Percentiles rank a stretch among this genome's conserved stretches.
Evolutionary conservation across 2,888 invertebrate genomes (phyloP).

Genomic region (Phortica okadai): DNA sequence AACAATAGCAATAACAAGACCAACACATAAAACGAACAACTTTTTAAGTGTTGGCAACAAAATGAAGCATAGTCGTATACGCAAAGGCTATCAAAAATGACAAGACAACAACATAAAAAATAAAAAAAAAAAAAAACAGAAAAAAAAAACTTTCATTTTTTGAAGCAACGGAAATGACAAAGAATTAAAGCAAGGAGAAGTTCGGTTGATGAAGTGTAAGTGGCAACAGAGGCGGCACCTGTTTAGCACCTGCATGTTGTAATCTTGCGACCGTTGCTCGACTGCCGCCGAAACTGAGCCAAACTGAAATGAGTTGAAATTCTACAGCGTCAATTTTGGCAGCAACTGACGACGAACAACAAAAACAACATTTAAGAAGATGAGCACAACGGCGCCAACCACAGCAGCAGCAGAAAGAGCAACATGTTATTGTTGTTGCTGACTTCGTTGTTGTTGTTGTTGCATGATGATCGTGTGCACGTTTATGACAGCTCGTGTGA

Average conservation of each 20-base stretch:
- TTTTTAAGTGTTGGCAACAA: conserved; percentile 56
- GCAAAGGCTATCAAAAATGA: no score
- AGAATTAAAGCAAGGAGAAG: conserved; percentile 1
- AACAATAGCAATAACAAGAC: neutral
- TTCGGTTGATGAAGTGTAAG: neutral
- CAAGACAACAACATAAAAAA: neutral
- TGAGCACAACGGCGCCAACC: neutral
- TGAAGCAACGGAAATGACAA: neutral
- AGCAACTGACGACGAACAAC: neutral
- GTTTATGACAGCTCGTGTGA: neutral
- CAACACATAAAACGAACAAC: conserved; percentile 45
- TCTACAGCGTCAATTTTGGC: neutral
- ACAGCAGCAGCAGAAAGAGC: neutral
- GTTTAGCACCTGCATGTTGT: conserved; percentile 20
- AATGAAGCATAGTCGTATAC: conserved; percentile 62
- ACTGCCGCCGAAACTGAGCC: neutral
- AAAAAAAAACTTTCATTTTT: conserved; percentile 15
- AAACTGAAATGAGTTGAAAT: neutral
- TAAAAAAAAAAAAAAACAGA: no score
- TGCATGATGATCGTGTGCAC: no score
- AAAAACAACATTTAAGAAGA: neutral
- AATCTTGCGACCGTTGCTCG: neutral
- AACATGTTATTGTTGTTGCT: no score
- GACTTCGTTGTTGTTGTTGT: no score
- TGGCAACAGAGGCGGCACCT: neutral